Conservation (phyloP, 1,140 invertebrate species). For the Gryon sp. region DNA sequence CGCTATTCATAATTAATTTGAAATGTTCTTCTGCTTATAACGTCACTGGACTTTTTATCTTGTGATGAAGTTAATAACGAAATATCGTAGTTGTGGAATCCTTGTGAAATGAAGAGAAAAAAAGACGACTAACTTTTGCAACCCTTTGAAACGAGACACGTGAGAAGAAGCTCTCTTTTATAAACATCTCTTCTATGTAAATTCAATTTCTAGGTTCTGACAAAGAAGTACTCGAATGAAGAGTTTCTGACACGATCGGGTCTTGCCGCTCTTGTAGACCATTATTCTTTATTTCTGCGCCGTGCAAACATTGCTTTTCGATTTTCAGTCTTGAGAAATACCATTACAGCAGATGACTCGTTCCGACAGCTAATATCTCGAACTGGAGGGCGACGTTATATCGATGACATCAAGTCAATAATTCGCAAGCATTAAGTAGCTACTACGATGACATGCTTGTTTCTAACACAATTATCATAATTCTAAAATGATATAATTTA, state of each 20-base stretch:
- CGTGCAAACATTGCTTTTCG: conserved; percentile 62
- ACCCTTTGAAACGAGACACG: conserved; percentile 53
- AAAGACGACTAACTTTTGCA: conserved; percentile 26
- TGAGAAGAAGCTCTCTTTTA: conserved; percentile 47
- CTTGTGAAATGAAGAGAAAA: not conserved
- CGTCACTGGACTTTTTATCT: conserved; percentile 5
- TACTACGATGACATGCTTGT: conserved; percentile 8
- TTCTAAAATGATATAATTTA: conserved; percentile 31
- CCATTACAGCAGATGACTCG: conserved; percentile 59
- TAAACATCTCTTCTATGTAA: conserved; percentile 62
- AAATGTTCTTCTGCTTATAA: too few species aligned
- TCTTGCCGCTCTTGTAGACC: conserved; percentile 57
- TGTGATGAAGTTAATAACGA: too few species aligned
- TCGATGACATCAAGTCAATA: conserved; percentile 53
- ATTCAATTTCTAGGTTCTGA: conserved; percentile 59
- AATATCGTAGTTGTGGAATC: conserved; percentile 7
- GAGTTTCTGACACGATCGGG: conserved; percentile 57
- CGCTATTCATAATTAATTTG: too few species aligned
- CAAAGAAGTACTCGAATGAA: conserved; percentile 63
- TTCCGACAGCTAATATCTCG: conserved; percentile 52
- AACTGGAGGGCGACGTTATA: conserved; percentile 41
- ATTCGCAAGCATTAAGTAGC: conserved; percentile 43
- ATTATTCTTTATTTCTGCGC: conserved; percentile 62
- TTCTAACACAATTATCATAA: conserved; percentile 51
- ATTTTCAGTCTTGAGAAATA: conserved; percentile 63